Conservation (phyloP, 2,113 vertebrate genomes). For the Plecotus auritus region DNA sequence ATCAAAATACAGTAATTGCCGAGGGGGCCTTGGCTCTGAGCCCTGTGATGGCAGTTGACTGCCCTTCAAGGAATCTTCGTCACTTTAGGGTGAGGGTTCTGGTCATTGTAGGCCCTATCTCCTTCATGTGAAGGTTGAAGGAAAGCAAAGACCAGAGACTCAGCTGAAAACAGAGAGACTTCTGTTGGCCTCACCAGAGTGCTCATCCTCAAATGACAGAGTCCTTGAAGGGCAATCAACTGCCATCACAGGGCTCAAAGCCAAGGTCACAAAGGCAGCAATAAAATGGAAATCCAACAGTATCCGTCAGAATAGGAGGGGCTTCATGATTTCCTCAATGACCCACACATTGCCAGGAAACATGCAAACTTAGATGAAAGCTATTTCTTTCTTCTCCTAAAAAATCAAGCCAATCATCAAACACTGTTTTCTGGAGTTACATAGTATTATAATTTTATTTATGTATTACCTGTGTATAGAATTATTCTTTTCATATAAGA, state of each 20-base stretch:
- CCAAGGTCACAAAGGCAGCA: neutral
- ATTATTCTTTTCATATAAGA: constrained; percentile 41
- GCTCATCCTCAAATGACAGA: neutral
- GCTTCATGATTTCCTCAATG: neutral
- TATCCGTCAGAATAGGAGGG: neutral
- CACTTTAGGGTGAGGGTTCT: neutral
- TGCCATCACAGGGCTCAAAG: neutral
- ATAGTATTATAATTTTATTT: constrained; percentile 30
- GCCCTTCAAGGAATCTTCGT: neutral
- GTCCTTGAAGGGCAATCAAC: neutral
- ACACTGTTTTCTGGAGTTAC: neutral
- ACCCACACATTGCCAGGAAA: neutral
- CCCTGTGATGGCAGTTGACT: neutral
- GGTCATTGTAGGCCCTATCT: neutral
- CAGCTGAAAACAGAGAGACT: neutral
- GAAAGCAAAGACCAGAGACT: neutral
- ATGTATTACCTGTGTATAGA: neutral
- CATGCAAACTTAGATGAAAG: neutral
- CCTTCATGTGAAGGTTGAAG: neutral
- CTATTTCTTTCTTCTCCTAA: neutral
- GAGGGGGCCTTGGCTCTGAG: neutral
- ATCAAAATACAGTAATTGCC: neutral
- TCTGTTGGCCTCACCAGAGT: neutral
- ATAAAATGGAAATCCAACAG: neutral
- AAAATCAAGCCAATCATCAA: neutral